Percentiles rank a stretch among this genome's conserved stretches.
phyloP scores from a whole-genome alignment of 2,113 vertebrate genomes.

The Varanus komodoensis region DNA sequence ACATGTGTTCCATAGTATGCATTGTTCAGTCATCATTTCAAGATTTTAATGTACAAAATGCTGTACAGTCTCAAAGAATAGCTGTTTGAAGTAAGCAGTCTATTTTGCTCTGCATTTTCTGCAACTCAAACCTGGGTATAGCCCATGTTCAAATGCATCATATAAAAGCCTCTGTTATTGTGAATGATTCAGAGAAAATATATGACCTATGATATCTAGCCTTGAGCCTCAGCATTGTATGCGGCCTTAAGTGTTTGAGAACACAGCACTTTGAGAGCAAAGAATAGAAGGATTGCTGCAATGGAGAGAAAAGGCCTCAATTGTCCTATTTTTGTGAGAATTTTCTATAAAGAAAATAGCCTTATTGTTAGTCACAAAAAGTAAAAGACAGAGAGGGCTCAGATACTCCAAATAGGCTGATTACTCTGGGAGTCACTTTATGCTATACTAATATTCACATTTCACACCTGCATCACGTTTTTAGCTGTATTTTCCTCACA shows the following conservation, averaged over 20 bases:
- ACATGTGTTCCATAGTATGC: background rate
- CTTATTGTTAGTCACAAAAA: constrained; percentile 17
- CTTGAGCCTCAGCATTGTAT: constrained; percentile 39
- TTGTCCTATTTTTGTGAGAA: constrained; percentile 43
- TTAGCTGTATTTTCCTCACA: background rate
- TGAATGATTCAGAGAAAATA: background rate
- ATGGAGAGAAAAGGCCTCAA: constrained; percentile 42
- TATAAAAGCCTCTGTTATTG: constrained; percentile 42
- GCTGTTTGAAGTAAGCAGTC: background rate
- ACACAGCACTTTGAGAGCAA: constrained; percentile 14
- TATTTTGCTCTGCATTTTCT: constrained; percentile 45
- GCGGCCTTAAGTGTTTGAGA: constrained; percentile 27
- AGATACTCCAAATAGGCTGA: background rate
- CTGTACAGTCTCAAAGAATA: background rate
- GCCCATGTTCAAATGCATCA: constrained; percentile 21
- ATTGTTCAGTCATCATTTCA: background rate
- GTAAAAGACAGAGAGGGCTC: rapidly evolving
- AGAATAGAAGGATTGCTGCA: constrained; percentile 15
- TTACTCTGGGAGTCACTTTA: background rate
- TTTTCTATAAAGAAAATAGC: constrained; percentile 38
- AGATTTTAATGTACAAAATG: background rate
- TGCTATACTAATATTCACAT: background rate
- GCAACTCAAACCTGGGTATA: constrained; percentile 11
- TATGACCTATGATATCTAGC: background rate
- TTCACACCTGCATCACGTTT: background rate